phyloP scores from a whole-genome alignment of 2,888 invertebrate genomes.

The Allacma fusca region DNA sequence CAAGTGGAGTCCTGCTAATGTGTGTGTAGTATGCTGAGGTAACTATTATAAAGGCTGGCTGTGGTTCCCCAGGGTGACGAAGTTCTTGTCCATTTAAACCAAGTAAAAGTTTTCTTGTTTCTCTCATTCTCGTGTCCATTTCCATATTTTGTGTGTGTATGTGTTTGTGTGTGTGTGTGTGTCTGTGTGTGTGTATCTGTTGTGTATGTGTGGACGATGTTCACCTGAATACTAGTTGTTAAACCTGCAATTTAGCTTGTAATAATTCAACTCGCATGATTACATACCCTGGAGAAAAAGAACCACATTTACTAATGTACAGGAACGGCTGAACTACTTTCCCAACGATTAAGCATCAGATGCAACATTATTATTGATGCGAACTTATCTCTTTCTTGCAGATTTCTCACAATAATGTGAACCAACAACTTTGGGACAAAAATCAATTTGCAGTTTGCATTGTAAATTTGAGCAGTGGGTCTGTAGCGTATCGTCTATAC shows the following conservation, averaged over 20 bases:
- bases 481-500: neutral
- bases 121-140: conserved; percentile 10
- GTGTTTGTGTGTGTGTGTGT: neutral
- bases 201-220: neutral
- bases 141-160: neutral
- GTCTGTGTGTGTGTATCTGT: too few species aligned
- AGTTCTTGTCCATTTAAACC: conserved; percentile 10
- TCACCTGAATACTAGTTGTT: conserved; percentile 3
- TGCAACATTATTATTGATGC: neutral
- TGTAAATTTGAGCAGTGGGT: neutral
- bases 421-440: conserved; percentile 8
- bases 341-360: conserved; percentile 1
- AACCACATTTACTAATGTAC: neutral
- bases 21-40: neutral
- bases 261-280: conserved; percentile 18
- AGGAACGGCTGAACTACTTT: conserved; percentile 13
- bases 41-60: neutral
- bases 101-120: conserved; percentile 21
- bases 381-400: conserved; percentile 3
- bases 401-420: neutral
- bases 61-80: conserved; percentile 16
- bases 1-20: neutral
- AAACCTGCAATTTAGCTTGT: conserved; percentile 16
- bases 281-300: conserved; percentile 21
- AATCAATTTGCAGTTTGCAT: conserved; percentile 11